Conservation (phyloP, 2,797 vertebrate species). For the Lepilemur ruficaudatus region DNA sequence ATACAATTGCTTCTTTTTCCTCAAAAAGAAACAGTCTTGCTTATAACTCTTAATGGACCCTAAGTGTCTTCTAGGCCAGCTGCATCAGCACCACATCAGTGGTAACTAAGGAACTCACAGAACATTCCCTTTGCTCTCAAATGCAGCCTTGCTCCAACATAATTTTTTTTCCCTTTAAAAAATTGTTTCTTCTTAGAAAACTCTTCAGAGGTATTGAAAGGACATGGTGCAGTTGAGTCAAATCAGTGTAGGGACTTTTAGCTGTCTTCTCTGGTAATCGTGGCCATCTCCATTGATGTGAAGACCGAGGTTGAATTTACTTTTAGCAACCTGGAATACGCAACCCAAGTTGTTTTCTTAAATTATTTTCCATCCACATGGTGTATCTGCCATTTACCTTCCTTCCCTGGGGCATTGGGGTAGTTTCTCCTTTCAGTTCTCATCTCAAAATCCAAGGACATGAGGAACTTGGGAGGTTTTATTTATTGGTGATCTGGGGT, state of each 20-base stretch:
- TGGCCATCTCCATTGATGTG: neutral
- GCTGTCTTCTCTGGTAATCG: neutral
- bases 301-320: neutral
- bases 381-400: neutral
- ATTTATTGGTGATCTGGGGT: neutral
- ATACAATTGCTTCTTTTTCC: conserved; percentile 33
- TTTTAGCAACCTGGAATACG: neutral
- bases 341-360: neutral
- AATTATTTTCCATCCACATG: neutral
- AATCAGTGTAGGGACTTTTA: neutral
- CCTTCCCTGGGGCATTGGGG: neutral
- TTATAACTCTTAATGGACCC: conserved; percentile 61
- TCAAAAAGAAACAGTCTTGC: conserved; percentile 46
- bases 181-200: conserved; percentile 27
- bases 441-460: neutral
- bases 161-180: conserved; percentile 6
- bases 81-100: neutral
- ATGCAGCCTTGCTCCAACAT: neutral
- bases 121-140: conserved; percentile 55
- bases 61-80: conserved; percentile 60
- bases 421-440: neutral
- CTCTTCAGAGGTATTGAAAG: neutral
- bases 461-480: neutral
- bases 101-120: conserved; percentile 52
- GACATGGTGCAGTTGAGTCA: neutral